These are phyloP conservation scores for Drosophila ogumai DNA, from an alignment of 1,140 invertebrate genomes.

Conservation along the genomic window DNA sequence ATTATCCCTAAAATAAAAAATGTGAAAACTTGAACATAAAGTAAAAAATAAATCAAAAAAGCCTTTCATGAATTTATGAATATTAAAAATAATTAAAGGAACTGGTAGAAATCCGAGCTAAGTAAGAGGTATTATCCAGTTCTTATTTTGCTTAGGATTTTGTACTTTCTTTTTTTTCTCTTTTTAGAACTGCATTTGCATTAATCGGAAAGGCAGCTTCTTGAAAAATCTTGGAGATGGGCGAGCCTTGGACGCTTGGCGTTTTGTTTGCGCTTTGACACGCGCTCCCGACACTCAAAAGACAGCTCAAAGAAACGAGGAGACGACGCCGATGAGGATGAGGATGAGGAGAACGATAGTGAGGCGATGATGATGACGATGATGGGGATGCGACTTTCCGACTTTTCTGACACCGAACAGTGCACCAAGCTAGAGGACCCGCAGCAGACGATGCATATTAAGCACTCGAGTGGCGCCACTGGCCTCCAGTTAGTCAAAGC, in stretches of 20 bases:
- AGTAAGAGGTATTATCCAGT: not conserved
- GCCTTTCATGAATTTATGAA: rapidly evolving
- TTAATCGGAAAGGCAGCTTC: slow-evolving; percentile 11
- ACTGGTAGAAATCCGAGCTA: too few species aligned
- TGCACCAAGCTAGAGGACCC: slow-evolving; percentile 13
- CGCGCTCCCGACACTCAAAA: slow-evolving; percentile 65
- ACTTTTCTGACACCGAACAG: slow-evolving; percentile 50
- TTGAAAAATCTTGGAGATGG: slow-evolving; percentile 12
- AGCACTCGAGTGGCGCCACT: slow-evolving; percentile 59
- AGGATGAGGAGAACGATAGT: slow-evolving; percentile 5
- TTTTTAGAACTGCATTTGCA: slow-evolving; percentile 61
- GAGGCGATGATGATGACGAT: slow-evolving; percentile 13
- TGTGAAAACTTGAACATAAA: too few species aligned
- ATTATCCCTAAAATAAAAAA: too few species aligned
- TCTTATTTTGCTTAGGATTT: rapidly evolving
- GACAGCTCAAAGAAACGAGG: slow-evolving; percentile 62
- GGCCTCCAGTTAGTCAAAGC: slow-evolving; percentile 39
- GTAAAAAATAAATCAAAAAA: too few species aligned
- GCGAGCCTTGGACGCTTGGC: slow-evolving; percentile 27
- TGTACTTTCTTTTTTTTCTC: slow-evolving; percentile 2
- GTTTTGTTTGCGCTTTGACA: slow-evolving; percentile 71
- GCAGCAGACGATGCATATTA: slow-evolving; percentile 65
- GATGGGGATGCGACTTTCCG: slow-evolving; percentile 17
- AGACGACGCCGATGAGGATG: slow-evolving; percentile 4
- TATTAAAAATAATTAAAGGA: not conserved